Evolutionary conservation across 1,140 invertebrate species (phyloP), one percentile per base, ranked within the genome.

Genomic region (Heliconius hewitsoni): DNA sequence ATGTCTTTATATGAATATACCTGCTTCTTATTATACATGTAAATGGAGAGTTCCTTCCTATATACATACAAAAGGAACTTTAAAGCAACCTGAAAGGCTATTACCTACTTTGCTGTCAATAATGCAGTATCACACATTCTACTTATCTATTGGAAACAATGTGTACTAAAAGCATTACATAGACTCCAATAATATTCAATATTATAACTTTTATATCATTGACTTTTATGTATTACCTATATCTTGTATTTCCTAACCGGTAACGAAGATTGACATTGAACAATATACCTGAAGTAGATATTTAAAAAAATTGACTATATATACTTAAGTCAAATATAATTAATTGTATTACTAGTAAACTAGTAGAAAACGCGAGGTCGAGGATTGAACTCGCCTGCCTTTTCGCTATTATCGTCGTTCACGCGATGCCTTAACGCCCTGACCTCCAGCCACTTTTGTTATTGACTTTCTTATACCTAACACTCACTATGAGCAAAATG

Each of bases 351-450:
- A 72, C 46, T 73, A 60, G 60, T 81, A 74, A 77, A 71, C 42
- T 55, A 42, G 30, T 55, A 71, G 16, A 78, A 80, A 81, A 77
- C 77, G 80, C 86, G 81, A 90, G 86, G 86, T 85, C 84, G 83
- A 74, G 81, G 84, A 82, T 88, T 87, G 81, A 80, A 86, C 78
- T 90, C 83, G 88, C 88, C 85, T 88, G 87, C 82, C 83, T 73
- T 73, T 82, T 84, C 30, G 30, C 30, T 78, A 86, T 88, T 89
- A 91, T 71, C 57, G 79, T 78, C 37, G 79, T 90, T 86, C 90
- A 91, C 89, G 90, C 90, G 85, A 91, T 85, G 84, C 89, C 86
- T 90, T 86, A 79, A 81, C 84, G 85, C 85, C 83, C 79, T 90
- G 89, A 91, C 91, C 90, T 90, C 86, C 81, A 85, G 74, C 78